Evolutionary conservation across 2,797 vertebrate genomes (phyloP), one percentile per base, ranked within the genome.

Genomic region (Coregonus sp.): DNA sequence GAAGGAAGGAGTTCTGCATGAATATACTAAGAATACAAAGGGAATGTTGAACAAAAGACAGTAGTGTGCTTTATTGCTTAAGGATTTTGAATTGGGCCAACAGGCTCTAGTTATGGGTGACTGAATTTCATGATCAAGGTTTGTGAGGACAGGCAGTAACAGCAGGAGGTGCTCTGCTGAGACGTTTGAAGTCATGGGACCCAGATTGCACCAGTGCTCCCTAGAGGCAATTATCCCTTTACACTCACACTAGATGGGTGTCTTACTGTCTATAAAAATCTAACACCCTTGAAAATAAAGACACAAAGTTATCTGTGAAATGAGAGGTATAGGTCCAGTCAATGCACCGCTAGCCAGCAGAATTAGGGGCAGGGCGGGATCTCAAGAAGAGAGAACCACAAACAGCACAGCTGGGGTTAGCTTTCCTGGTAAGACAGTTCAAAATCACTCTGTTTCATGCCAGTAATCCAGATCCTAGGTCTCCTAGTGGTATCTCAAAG

Each of bases 81-180:
- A 81, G 83, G 63, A 86, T 75, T 84, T 66, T 79, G 76, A 87
- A 89, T 84, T 72, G 33, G 81, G 83, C 81, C 75, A 78, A 76
- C 63, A 61, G 79, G 80, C 77, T 84, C 79, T 50, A 70, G 54
- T 72, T 72, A 65, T 71, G 35, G 70, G 76, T 77, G 82, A 85
- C 82, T 84, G 85, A 80, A 85, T 86, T 80, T 84, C 54, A 85
- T 85, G 87, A 92, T 92, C 83, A 89, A 87, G 77, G 84, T 83
- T 77, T 79, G 74, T 52, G 80, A 85, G 77, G 78, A 78, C 73
- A 84, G 73, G 65, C 77, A 61, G 63, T 14, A 85, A 59, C 89
- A 88, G 88, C 70, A 47, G 86, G 89, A 81, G 84, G 84, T 63
- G 73, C 15, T 63, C 70, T 75, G 73, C 75, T 85, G 80, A 89